These are phyloP conservation scores for Penaeus indicus DNA, from an alignment of 1,140 invertebrate genomes.

Conservation along the genomic window DNA sequence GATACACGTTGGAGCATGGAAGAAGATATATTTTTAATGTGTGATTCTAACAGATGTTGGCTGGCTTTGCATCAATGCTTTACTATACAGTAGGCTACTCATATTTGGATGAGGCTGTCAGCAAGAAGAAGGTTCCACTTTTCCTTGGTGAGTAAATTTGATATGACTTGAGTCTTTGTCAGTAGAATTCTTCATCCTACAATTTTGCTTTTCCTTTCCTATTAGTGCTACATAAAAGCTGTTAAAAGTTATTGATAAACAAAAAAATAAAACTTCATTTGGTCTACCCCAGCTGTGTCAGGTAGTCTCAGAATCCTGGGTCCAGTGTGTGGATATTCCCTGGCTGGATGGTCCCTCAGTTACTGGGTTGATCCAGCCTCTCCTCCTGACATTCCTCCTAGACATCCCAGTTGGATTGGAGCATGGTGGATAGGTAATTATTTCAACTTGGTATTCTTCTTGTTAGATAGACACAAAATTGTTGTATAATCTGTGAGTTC, in stretches of 20 bases:
- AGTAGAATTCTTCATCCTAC: too few species aligned
- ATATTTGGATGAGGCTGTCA: slow-evolving; percentile 53
- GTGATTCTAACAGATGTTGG: slow-evolving; percentile 31
- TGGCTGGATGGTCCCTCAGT: slow-evolving; percentile 45
- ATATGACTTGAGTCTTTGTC: too few species aligned
- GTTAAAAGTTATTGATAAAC: background rate
- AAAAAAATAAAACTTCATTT: background rate
- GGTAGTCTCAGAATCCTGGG: slow-evolving; percentile 50
- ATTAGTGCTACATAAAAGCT: background rate
- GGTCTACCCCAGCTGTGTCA: slow-evolving; percentile 29
- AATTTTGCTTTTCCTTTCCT: background rate
- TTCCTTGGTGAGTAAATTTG: slow-evolving; percentile 30
- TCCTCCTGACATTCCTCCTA: slow-evolving; percentile 15
- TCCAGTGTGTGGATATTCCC: slow-evolving; percentile 52
- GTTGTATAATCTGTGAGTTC: too few species aligned
- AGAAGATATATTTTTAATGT: background rate
- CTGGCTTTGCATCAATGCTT: slow-evolving; percentile 36
- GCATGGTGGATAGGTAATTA: slow-evolving; percentile 57
- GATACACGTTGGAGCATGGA: too few species aligned
- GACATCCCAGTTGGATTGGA: slow-evolving; percentile 44
- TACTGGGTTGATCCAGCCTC: slow-evolving; percentile 39
- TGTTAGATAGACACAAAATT: background rate
- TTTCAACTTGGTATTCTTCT: background rate
- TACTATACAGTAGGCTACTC: slow-evolving; percentile 51
- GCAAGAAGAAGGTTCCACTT: slow-evolving; percentile 40